These are phyloP conservation scores for Luidia sarsii DNA, from an alignment of 53 echinoderm and acorn worm species.

Conservation along the genomic window DNA sequence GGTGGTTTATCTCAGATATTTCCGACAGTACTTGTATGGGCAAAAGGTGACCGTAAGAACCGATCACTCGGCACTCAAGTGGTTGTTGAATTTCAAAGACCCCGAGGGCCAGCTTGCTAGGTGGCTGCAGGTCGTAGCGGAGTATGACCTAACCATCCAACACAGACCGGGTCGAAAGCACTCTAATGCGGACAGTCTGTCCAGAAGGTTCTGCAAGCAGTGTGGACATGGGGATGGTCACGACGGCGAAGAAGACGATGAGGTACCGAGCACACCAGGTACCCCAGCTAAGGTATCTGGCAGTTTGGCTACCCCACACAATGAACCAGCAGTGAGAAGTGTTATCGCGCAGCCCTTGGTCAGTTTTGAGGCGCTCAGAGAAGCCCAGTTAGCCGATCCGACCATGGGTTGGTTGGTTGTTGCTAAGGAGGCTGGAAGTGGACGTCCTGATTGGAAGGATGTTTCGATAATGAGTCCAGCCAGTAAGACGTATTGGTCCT, in stretches of 20 bases:
- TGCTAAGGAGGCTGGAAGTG: neutral
- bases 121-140: slow-evolving; percentile 7
- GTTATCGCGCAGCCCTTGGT: no score
- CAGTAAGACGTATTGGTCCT: slow-evolving; percentile 27
- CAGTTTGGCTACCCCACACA: no score
- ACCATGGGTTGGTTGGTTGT: slow-evolving; percentile 6
- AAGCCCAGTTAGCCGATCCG: neutral
- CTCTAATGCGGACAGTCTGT: slow-evolving; percentile 5
- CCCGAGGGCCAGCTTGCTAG: slow-evolving; percentile 22
- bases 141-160: neutral
- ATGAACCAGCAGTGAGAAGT: no score
- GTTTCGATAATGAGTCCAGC: neutral
- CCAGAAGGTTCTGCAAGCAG: slow-evolving; percentile 5
- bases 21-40: slow-evolving; percentile 67
- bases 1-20: slow-evolving; percentile 39
- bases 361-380: no score
- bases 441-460: neutral
- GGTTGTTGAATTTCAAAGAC: slow-evolving; percentile 2
- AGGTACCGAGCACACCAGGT: no score
- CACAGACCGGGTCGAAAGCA: slow-evolving; percentile 13
- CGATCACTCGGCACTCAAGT: slow-evolving; percentile 34
- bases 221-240: slow-evolving; percentile 4
- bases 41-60: slow-evolving; percentile 39
- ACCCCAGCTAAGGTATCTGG: no score
- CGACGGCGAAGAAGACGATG: no score